Base-by-base conservation (phyloP, 2,888 invertebrate genomes). In the Polydesmus complanatus region DNA sequence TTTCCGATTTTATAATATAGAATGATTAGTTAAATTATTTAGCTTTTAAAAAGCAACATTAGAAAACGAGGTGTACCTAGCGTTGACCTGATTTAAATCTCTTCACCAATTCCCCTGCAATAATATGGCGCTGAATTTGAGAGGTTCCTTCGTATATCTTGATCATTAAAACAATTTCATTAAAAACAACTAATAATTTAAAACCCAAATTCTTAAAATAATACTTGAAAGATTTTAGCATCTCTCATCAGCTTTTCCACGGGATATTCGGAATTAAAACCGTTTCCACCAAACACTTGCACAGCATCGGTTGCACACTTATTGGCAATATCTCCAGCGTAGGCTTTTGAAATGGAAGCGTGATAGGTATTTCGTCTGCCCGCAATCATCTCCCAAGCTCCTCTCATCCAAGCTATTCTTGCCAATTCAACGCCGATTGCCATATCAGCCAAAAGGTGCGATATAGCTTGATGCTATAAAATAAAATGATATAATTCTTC, bases 211-310 rank as follows among this genome's bases (percentile, higher is more conserved):
- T 37, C 5, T 37, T 8, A 8, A 37, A 8, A 37, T 37, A 37
- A 37, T 37, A 37, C 37, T 37, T 37, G 37, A 14, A 73, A 79
- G 64, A 79, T 79, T 67, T 79, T 79, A 18, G 79, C 79, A 70
- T 79, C 79, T 67, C 79, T 71, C 78, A 79, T 78, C 64, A 79
- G 67, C 65, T 79, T 79, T 68, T 79, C 79, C 5, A 77, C 79
- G 26, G 79, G 79, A 66, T 79, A 79, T 64, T 79, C 79, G 57
- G 71, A 71, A 69, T 78, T 79, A 70, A 76, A 79, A 1, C 75
- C 75, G 66, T 71, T 70, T 26, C 75, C 74, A 58, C 75, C 75
- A 67, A 75, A 75, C 58, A 75, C 48, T 72, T 78, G 78, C 1
- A 78, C 78, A 63, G 77, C 77, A 68, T 78, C 77, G 27, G 77